Conservation (phyloP, 2,113 vertebrate species). For the Sander vitreus region DNA sequence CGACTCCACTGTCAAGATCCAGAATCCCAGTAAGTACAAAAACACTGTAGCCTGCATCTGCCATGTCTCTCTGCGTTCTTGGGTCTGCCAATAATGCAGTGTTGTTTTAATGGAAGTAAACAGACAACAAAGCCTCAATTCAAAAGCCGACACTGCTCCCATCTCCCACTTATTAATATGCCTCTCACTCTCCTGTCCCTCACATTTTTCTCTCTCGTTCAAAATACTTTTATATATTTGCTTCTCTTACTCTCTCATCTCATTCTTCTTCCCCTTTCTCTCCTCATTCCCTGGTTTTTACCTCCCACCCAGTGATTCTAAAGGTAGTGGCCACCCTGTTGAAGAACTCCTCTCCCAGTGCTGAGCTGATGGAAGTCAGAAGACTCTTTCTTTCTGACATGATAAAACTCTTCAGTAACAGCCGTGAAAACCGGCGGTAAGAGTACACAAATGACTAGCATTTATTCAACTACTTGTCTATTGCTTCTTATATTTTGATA, state of each 20-base stretch:
- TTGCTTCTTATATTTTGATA: not conserved
- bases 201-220: constrained; percentile 23
- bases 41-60: not conserved
- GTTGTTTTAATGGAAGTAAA: constrained; percentile 42
- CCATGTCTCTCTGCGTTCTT: constrained; percentile 19
- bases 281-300: not conserved
- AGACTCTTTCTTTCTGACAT: constrained; percentile 98
- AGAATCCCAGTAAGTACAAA: constrained; percentile 95
- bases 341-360: constrained; percentile 96
- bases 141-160: constrained; percentile 10
- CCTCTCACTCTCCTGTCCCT: not conserved
- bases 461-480: not conserved
- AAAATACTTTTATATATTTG: not conserved
- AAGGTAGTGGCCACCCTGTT: constrained; percentile 98
- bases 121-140: constrained; percentile 49
- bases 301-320: constrained; percentile 92
- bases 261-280: not conserved
- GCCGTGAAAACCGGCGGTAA: constrained; percentile 97
- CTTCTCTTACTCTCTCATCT: constrained; percentile 17
- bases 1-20: constrained; percentile 99
- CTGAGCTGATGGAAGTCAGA: constrained; percentile 98
- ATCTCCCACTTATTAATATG: constrained; percentile 32
- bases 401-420: constrained; percentile 99
- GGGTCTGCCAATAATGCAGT: constrained; percentile 43
- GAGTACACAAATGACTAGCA: constrained; percentile 35